Conservation (phyloP, 2,888 invertebrate species). For the Trypoxylon attenuatum region DNA sequence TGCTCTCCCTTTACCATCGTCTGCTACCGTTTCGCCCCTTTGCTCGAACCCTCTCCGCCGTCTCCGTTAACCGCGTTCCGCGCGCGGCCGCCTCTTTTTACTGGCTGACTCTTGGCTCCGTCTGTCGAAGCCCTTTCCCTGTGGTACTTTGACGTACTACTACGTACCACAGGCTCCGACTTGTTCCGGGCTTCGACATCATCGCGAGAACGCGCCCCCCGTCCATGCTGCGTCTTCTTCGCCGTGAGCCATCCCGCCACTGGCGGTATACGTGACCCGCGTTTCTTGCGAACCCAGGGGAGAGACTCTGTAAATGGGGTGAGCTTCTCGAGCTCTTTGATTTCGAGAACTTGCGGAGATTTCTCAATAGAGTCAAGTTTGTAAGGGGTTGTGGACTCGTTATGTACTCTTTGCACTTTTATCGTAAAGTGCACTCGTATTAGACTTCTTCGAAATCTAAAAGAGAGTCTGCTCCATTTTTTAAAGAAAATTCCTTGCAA, state of each 20-base stretch:
- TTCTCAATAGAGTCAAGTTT: no score
- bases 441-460: no score
- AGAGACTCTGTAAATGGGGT: no score
- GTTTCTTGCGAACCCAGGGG: slow-evolving; percentile 30
- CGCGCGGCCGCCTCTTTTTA: slow-evolving; percentile 7
- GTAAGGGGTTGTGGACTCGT: no score
- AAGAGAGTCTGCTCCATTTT: no score
- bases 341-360: no score
- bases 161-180: background rate
- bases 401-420: no score
- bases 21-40: slow-evolving; percentile 10
- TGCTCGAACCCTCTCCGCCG: background rate
- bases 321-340: no score
- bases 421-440: no score
- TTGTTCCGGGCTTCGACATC: slow-evolving; percentile 5
- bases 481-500: no score
- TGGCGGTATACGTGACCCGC: slow-evolving; percentile 52
- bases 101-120: background rate
- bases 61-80: slow-evolving; percentile 2
- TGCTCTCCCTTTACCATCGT: slow-evolving; percentile 23
- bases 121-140: slow-evolving; percentile 1
- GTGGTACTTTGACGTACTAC: background rate
- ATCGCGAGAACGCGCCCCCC: background rate
- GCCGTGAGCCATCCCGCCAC: slow-evolving; percentile 12
- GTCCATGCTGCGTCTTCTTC: background rate